phyloP scores from a whole-genome alignment of 1,140 invertebrate genomes.

The Dendrolimus kikuchii region DNA sequence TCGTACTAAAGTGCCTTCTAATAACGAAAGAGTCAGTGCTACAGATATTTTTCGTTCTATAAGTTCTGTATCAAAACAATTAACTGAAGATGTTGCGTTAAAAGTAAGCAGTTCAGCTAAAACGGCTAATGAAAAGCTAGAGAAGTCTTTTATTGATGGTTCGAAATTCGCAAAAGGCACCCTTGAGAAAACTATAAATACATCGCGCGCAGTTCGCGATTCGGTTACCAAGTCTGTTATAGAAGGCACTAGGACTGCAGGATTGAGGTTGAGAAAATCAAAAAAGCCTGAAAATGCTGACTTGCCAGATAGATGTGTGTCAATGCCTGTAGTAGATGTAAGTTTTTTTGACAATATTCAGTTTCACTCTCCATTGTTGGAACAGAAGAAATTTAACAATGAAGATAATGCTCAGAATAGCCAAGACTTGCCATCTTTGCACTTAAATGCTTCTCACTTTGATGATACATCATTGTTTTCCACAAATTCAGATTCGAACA shows the following conservation, averaged over 20 bases:
- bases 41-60: conserved; percentile 50
- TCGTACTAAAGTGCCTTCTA: conserved; percentile 39
- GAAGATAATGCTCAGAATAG: conserved; percentile 18
- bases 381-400: conserved; percentile 44
- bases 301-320: conserved; percentile 40
- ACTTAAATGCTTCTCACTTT: conserved; percentile 37
- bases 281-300: conserved; percentile 33
- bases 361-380: conserved; percentile 53
- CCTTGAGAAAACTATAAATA: conserved; percentile 51
- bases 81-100: conserved; percentile 51
- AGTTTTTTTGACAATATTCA: conserved; percentile 61
- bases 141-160: conserved; percentile 51
- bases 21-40: conserved; percentile 37
- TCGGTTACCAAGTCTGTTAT: conserved; percentile 59
- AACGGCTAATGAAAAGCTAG: conserved; percentile 49
- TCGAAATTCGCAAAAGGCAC: conserved; percentile 59
- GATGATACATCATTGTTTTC: conserved; percentile 59
- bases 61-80: conserved; percentile 52
- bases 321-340: conserved; percentile 56
- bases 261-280: conserved; percentile 34
- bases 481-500: conserved; percentile 47
- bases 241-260: conserved; percentile 46
- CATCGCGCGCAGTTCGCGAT: conserved; percentile 47
- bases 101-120: conserved; percentile 51
- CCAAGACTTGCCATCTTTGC: conserved; percentile 26